Evolutionary conservation across 2,888 invertebrate genomes (phyloP), one percentile per base, ranked within the genome.

Genomic region (Cyclophora punctaria): DNA sequence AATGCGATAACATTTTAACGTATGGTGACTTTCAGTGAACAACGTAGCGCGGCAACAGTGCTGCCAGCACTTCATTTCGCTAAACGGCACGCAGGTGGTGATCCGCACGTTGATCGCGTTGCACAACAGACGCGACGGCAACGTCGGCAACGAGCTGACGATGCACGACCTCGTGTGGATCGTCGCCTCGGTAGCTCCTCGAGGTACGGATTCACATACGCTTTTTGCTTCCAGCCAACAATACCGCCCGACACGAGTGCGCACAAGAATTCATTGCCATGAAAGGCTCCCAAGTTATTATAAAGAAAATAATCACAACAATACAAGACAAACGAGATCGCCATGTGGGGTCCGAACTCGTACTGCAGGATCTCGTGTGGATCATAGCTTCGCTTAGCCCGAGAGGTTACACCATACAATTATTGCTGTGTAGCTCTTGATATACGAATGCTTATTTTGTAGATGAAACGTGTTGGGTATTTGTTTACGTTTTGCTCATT

Each of bases 141-240:
- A 81, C 62, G 82, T 89, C 46, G 75, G 81, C 64, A 83, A 77
- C 56, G 91, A 92, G 67, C 73, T 88, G 56, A 80, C 91, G 64
- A 70, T 90, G 62, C 90, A 90, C 64, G 91, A 92, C 74, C 81
- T 91, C 59, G 78, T 92, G 54, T 91, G 91, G 90, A 88, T 91
- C 65, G 76, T 92, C 60, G 90, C 90, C 70, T 89, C 91, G 63
- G 78, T 92, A 57, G 84, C 90, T 34, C 85, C 89, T 41, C 86
- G 80, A 89, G 90, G 90, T 90, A 82, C 61, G 64, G 50, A 55
- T 50, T 52, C 46, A 46, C 48, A 46, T 35, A 35, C 46, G 3
- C 46, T 47, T 45, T 50, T 53, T 72, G 62, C 53, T 85, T 87
- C 50, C 80, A 90, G 90, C 80, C 48, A 88, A 84, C 73, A 89